These are phyloP conservation scores for Naja naja DNA, from an alignment of 2,113 vertebrate genomes.

Conservation along the genomic window DNA sequence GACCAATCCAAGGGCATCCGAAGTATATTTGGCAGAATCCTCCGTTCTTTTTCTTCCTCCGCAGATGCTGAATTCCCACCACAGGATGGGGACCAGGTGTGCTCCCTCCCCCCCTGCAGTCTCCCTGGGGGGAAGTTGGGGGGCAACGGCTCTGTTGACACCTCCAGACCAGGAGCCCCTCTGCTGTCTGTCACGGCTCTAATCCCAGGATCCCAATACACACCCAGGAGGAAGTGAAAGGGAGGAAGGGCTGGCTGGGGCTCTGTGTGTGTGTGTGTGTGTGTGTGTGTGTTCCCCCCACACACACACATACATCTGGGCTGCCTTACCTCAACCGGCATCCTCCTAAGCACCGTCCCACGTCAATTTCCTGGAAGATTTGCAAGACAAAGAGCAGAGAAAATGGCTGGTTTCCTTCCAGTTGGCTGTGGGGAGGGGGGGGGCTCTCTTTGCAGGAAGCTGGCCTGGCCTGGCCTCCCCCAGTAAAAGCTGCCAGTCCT, in stretches of 20 bases:
- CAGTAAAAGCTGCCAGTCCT: neutral
- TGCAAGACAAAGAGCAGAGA: slow-evolving; percentile 77
- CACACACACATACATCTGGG: slow-evolving; percentile 67
- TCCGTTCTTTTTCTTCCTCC: neutral
- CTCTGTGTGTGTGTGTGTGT: neutral
- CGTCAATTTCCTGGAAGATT: slow-evolving; percentile 88
- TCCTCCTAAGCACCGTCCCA: slow-evolving; percentile 81
- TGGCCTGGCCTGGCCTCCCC: neutral
- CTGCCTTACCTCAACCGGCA: slow-evolving; percentile 80
- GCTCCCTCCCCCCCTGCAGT: neutral
- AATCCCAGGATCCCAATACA: neutral
- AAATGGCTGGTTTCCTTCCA: slow-evolving; percentile 50
- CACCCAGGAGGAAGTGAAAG: neutral
- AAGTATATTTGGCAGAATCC: neutral
- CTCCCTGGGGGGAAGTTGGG: neutral
- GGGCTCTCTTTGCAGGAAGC: neutral
- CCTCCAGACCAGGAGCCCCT: neutral
- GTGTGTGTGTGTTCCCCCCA: neutral
- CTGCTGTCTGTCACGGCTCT: neutral
- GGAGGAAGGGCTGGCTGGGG: neutral
- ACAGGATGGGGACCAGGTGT: neutral
- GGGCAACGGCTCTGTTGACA: neutral
- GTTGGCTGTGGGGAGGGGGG: slow-evolving; percentile 10
- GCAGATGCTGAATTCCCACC: neutral
- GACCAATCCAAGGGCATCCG: neutral